Evolutionary conservation across 2,888 invertebrate species (phyloP).

Genomic region (Alentia gelatinosa): DNA sequence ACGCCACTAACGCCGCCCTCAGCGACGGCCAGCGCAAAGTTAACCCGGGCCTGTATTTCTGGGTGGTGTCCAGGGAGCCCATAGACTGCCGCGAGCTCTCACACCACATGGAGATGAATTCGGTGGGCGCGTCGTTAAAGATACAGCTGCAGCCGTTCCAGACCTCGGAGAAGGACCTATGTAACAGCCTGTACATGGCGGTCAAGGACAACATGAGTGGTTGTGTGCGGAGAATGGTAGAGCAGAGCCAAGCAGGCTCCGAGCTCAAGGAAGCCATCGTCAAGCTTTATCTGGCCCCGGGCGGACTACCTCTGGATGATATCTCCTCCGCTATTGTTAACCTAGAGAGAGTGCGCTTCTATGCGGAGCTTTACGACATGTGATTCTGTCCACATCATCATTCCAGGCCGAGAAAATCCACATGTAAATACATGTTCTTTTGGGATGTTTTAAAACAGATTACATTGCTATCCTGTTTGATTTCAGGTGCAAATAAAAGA

Average conservation of each 20-base stretch:
- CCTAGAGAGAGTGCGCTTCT: not conserved
- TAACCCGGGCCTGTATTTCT: not conserved
- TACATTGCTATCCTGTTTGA: too few species aligned
- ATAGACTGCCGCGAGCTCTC: not conserved
- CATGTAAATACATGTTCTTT: too few species aligned
- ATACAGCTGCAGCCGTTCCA: slow-evolving; percentile 29
- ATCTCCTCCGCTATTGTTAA: not conserved
- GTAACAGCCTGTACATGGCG: not conserved
- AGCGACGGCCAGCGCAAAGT: not conserved
- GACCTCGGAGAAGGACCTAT: not conserved
- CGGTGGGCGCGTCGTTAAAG: not conserved
- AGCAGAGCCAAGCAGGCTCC: not conserved
- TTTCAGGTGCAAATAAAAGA: too few species aligned
- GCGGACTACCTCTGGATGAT: not conserved
- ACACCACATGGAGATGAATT: not conserved
- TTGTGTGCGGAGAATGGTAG: slow-evolving; percentile 6
- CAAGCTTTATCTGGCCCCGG: not conserved
- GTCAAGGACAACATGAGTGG: slow-evolving; percentile 35
- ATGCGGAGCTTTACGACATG: not conserved
- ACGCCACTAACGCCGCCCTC: not conserved
- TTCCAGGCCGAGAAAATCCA: too few species aligned
- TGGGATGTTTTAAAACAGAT: too few species aligned
- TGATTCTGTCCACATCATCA: too few species aligned
- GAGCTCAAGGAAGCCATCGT: not conserved
- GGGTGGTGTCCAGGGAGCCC: not conserved